Evolutionary conservation across 2,888 invertebrate species (phyloP), one percentile per base, ranked within the genome.

Genomic region (Morpho achilles): DNA sequence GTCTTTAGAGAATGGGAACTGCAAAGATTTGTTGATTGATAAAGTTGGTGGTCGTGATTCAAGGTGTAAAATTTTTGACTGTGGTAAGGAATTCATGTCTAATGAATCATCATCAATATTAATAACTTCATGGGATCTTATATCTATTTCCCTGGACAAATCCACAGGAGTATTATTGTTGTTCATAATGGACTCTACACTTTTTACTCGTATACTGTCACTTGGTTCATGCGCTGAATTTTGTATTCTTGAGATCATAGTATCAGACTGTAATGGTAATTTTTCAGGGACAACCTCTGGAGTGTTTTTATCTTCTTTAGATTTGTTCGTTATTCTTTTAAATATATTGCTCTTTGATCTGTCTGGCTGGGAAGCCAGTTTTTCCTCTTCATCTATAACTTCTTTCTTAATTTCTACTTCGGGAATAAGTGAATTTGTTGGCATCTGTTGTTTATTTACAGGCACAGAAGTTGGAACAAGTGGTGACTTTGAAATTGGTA

Each of bases 321-420:
- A 93, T 80, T 95, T 94, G 75, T 93, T 93, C 61, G 96, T 94
- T 78, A 97, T 96, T 84, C 96, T 96, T 78, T 96, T 97, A 75
- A 97, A 95, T 76, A 97, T 96, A 86, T 96, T 96, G 46, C 96
- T 88, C 78, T 97, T 97, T 80, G 94, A 95, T 81, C 95, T 95
- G 77, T 96, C 96, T 0, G 96, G 96, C 81, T 96, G 96, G 8
- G 94, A 94, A 6, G 94, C 93, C 58, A 96, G 78, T 82, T 95
- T 96, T 75, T 81, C 89, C 63, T 82, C 86, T 69, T 91, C 91
- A 39, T 92, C 83, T 61, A 86, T 73, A 46, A 91, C 80, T 69
- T 92, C 92, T 63, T 91, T 88, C 67, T 90, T 93, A 55, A 87
- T 87, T 67, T 91, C 91, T 67, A 77, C 68, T 58, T 87, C 83